A percentile compares a stretch with the other conserved stretches of the same genome.
phyloP scores from a whole-genome alignment of 2,797 vertebrate genomes.

The Heterohyrax brucei region DNA sequence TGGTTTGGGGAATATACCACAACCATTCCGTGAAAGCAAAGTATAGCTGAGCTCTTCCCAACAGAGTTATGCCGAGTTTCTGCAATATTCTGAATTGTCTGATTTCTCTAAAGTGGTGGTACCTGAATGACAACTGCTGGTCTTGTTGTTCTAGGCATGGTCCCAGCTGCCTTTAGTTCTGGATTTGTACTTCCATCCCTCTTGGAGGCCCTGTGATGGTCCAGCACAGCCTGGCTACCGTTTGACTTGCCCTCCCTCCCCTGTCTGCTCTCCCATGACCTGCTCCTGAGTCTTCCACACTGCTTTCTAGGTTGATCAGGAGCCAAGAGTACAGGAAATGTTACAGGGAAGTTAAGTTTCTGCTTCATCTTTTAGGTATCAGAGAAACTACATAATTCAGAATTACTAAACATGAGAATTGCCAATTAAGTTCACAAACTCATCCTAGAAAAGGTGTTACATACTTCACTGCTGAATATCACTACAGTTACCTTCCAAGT shows the following conservation, averaged over 20 bases:
- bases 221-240: not conserved
- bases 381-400: slow-evolving; percentile 39
- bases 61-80: not conserved
- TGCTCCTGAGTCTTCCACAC: not conserved
- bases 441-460: too few species aligned
- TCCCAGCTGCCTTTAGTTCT: not conserved
- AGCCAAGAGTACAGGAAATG: not conserved
- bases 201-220: not conserved
- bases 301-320: not conserved
- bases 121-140: not conserved
- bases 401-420: slow-evolving; percentile 30
- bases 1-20: not conserved
- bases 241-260: not conserved
- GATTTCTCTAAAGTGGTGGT: not conserved
- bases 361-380: slow-evolving; percentile 56
- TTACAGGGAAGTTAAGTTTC: not conserved
- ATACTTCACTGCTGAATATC: too few species aligned
- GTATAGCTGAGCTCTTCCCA: not conserved
- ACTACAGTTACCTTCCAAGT: too few species aligned
- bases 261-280: not conserved
- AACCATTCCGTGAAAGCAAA: not conserved
- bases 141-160: not conserved
- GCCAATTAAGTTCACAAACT: too few species aligned
- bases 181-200: not conserved
- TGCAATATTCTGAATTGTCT: not conserved